Base-by-base conservation (phyloP, 2,888 invertebrate genomes). In the Ophioninae sp. region DNA sequence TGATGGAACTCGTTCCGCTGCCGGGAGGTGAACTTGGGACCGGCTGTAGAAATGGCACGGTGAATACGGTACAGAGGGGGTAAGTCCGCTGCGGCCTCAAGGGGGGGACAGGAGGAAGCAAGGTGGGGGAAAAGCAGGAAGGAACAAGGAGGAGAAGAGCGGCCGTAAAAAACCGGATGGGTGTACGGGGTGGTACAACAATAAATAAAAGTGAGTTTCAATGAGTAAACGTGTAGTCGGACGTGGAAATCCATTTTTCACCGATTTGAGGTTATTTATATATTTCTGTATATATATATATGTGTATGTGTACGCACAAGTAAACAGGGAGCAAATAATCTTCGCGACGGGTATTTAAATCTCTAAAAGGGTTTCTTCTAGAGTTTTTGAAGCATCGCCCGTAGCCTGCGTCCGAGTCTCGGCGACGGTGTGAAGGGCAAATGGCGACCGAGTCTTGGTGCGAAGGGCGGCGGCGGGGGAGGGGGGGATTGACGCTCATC, bases 391-490 rank as follows among this genome's bases (percentile, higher is more conserved):
- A 87, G 76, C 13, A 87, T 71, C 9, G 81, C 84, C 73, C 87
- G 87, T 8, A 90, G 86, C 64, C 90, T 89, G 61, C 88, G 90
- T 10, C 90, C 91, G 56, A 90, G 87, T 59, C 89, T 86, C 9
- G 90, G 88, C 76, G 89, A 87, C 0, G 90, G 90, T 67, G 86
- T 88, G 88, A 91, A 91, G 5, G 91, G 89, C 56, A 90, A 67
- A 67, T 88, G 88, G 22, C 92, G 90, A 6, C 91, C 92, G 22
- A 92, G 87, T 65, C 92, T 88, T 0, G 92, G 91, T 10, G 91
- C 90, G 79, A 92, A 91, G 6, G 89, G 87, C 6, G 92, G 90
- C 0, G 90, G 87, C 13, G 84, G 81, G 5, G 87, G 85, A 3
- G 81, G 81, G 17, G 79, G 79, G 17, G 81, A 23, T 65, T 87